A percentile compares a stretch with the other conserved stretches of the same genome.
Conservation (phyloP, 2,113 vertebrate genomes). For the Siphamia tubifer region DNA sequence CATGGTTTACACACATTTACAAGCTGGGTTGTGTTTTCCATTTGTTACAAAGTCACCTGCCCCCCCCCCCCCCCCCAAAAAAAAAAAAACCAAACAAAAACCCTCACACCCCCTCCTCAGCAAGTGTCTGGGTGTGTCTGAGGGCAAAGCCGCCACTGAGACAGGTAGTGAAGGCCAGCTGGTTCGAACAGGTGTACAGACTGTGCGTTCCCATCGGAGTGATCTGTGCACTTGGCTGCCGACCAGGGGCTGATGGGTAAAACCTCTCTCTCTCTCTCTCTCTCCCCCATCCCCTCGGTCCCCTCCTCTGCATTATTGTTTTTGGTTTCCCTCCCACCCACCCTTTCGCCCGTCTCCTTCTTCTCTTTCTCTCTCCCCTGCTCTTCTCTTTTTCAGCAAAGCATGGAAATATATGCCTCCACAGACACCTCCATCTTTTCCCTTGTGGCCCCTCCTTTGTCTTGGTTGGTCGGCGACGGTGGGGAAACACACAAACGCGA, state of each 20-base stretch:
- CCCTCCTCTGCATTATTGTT: neutral
- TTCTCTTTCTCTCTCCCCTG: neutral
- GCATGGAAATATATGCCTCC: neutral
- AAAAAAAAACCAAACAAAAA: too few relatives aligned
- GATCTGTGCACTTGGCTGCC: conserved; percentile 88
- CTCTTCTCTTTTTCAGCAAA: neutral
- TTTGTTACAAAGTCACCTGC: neutral
- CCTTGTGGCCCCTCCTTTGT: conserved; percentile 31
- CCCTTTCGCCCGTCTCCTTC: neutral
- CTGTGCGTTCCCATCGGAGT: conserved; percentile 86
- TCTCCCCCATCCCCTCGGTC: neutral
- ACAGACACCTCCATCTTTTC: conserved; percentile 1
- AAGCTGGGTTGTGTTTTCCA: too few relatives aligned
- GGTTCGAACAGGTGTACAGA: conserved; percentile 93
- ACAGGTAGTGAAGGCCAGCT: conserved; percentile 90
- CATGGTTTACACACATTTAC: too few relatives aligned
- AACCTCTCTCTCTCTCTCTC: conserved; percentile 12
- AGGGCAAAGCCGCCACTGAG: conserved; percentile 68
- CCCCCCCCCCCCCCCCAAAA: neutral
- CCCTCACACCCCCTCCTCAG: neutral
- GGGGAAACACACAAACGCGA: neutral
- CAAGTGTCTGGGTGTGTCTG: conserved; percentile 31
- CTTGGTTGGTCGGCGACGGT: conserved; percentile 25
- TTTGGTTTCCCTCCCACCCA: neutral
- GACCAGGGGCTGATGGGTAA: conserved; percentile 78